Evolutionary conservation across 2,888 invertebrate genomes (phyloP), one percentile per base, ranked within the genome.

Genomic region (Oscheius sp.): DNA sequence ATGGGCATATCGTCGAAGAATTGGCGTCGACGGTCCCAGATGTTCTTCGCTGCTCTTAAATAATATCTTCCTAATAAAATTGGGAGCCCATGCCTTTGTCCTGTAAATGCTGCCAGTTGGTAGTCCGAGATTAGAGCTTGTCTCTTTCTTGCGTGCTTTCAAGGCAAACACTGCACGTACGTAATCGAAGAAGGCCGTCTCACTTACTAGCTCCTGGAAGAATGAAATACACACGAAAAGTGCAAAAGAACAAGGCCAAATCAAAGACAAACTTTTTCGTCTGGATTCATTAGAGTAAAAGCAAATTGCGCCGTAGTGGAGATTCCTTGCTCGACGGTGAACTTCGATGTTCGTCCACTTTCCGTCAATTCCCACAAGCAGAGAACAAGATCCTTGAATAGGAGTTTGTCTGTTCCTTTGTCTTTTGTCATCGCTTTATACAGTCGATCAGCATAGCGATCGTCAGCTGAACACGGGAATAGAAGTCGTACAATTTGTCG

Each of bases 401-500:
- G 80, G 49, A 84, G 82, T 55, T 84, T 78, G 41, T 81, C 79
- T 16, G 80, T 81, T 7, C 79, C 75, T 41, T 81, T 81, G 21
- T 78, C 76, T 27, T 79, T 81, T 12, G 79, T 76, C 25, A 85
- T 85, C 7, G 85, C 81, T 45, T 73, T 59, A 69, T 85, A 85
- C 13, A 85, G 71, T 23, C 85, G 74, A 73, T 85, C 85, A 0
- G 83, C 84, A 63, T 85, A 85, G 6, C 76, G 74, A 43, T 85
- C 84, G 66, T 85, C 84, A 23, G 79, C 76, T 16, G 85, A 80
- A 52, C 82, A 79, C 23, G 85, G 84, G 73, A 86, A 86, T 12
- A 86, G 72, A 18, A 77, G 74, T n/a, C 83, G 73, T 71, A 85
- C 84, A 9, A 86, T 78, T 25, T 78, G 78, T 7, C 85, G 55